Conservation (phyloP, 2,888 invertebrate genomes). For the Aphodius sticticus region DNA sequence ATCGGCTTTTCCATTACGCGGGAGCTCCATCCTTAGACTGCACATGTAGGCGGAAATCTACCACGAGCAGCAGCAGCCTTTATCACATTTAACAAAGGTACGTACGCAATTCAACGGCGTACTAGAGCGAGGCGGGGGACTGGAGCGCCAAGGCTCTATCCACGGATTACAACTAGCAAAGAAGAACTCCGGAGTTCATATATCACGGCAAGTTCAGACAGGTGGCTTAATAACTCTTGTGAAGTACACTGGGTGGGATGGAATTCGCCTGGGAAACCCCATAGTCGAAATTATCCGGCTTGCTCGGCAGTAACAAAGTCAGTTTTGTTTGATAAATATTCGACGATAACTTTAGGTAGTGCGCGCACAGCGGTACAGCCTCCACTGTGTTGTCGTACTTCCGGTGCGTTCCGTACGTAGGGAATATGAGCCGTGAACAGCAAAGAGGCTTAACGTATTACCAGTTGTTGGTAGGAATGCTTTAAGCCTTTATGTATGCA, state of each 20-base stretch:
- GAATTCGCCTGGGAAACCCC: constrained; percentile 7
- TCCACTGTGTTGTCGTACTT: constrained; percentile 5
- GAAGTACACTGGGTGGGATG: constrained; percentile 7
- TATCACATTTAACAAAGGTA: neutral
- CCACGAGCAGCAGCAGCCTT: neutral
- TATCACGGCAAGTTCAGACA: constrained; percentile 15
- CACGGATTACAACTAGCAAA: neutral
- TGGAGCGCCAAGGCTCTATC: neutral
- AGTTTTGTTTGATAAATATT: constrained; percentile 22
- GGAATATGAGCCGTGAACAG: neutral
- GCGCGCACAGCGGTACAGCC: neutral
- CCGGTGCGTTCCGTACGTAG: constrained; percentile 13
- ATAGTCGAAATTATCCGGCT: constrained; percentile 17
- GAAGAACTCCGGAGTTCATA: constrained; percentile 8
- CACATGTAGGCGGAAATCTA: neutral
- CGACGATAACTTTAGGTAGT: constrained; percentile 17
- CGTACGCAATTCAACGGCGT: neutral
- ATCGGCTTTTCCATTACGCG: neutral
- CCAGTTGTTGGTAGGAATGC: neutral
- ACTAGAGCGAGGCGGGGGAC: neutral
- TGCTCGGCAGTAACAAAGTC: constrained; percentile 16
- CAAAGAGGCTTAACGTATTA: constrained; percentile 25
- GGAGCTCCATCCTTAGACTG: neutral
- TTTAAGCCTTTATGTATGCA: neutral
- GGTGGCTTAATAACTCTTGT: constrained; percentile 17